Percentiles rank a stretch among this genome's conserved stretches.
Conservation (phyloP, 2,797 vertebrate species). For the Syndactyla subalaris region DNA sequence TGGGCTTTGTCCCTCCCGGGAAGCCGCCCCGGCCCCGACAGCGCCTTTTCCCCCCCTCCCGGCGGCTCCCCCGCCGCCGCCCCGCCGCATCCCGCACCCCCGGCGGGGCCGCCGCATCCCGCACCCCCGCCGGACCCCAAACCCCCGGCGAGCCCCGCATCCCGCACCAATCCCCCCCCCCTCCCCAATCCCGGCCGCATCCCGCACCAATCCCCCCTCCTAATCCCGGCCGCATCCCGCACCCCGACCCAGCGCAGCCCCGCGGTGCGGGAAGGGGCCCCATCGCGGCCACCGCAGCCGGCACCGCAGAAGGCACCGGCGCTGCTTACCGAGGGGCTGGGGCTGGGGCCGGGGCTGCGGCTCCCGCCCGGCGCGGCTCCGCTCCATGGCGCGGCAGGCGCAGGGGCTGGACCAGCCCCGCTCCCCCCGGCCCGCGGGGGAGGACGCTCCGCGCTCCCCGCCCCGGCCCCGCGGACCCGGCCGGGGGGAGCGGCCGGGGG, state of each 20-base stretch:
- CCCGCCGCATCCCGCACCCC: background rate
- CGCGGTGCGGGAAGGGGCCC: background rate
- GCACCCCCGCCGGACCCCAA: fast-evolving
- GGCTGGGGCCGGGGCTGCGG: slow-evolving; percentile 4
- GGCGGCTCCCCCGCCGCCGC: background rate
- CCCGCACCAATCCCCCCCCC: background rate
- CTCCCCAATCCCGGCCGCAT: background rate
- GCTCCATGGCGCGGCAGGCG: slow-evolving; percentile 22
- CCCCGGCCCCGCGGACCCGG: background rate
- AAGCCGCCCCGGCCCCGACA: background rate
- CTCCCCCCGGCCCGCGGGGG: background rate
- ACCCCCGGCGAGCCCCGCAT: fast-evolving
- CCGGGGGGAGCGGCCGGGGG: background rate
- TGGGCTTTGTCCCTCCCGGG: slow-evolving; percentile 21
- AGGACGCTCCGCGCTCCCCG: background rate
- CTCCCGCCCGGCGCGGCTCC: slow-evolving; percentile 9
- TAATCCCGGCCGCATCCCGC: background rate
- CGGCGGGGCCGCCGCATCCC: background rate
- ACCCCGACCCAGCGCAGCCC: background rate
- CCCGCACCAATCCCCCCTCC: background rate
- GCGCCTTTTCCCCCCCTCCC: background rate
- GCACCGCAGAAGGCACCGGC: background rate
- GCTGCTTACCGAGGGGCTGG: slow-evolving; percentile 3
- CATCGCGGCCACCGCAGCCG: background rate
- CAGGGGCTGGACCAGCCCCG: slow-evolving; percentile 16